Evolutionary conservation across 1,140 invertebrate genomes (phyloP).

Genomic region (Bombus turneri): DNA sequence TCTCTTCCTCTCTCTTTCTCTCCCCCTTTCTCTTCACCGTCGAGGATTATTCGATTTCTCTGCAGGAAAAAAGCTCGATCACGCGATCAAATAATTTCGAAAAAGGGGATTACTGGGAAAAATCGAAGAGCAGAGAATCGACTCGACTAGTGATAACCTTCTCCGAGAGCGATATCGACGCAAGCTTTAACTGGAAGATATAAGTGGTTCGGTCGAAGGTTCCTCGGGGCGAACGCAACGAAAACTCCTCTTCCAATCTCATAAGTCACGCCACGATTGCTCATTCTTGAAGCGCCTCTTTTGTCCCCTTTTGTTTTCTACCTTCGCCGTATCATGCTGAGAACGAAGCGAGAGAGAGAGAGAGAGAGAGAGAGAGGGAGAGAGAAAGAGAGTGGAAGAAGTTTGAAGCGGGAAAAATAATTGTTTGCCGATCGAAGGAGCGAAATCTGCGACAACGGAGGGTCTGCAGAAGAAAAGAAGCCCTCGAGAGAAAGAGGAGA

Average conservation of each 20-base stretch:
- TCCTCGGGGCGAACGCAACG: constrained; percentile 21
- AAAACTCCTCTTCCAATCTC: constrained; percentile 41
- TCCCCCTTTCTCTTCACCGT: too few relatives aligned
- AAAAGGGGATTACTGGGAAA: neutral
- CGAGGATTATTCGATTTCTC: neutral
- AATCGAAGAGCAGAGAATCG: neutral
- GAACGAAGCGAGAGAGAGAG: too few relatives aligned
- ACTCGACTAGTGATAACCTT: neutral
- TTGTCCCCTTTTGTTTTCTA: constrained; percentile 45
- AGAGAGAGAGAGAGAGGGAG: neutral
- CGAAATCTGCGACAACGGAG: constrained; percentile 1
- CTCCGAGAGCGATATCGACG: constrained; percentile 5
- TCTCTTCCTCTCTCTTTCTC: neutral
- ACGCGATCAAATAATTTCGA: neutral
- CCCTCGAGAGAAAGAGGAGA: neutral
- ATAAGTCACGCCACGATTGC: constrained; percentile 49
- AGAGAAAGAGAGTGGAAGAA: neutral
- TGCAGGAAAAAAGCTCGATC: too few relatives aligned
- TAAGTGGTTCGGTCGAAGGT: constrained; percentile 8
- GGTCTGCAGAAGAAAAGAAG: neutral
- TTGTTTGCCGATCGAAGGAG: constrained; percentile 59
- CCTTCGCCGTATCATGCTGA: neutral
- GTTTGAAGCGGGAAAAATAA: constrained; percentile 52
- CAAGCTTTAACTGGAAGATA: neutral
- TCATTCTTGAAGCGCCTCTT: constrained; percentile 54